A percentile compares a stretch with the other conserved stretches of the same genome.
phyloP scores from a whole-genome alignment of 2,888 invertebrate genomes.

The Beris chalybata region DNA sequence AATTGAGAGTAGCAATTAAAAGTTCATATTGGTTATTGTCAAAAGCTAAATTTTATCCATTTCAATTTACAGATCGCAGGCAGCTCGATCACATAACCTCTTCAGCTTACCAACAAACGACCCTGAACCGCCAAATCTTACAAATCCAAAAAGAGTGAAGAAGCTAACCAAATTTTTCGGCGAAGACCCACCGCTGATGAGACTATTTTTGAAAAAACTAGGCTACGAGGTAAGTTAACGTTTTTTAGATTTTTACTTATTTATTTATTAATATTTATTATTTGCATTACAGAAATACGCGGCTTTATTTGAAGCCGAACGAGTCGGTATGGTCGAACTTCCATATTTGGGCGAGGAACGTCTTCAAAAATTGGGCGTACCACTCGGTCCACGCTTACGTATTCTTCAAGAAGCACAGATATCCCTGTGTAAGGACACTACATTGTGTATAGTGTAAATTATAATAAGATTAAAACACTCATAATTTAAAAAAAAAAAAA shows the following conservation, averaged over 20 bases:
- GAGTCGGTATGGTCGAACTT: slow-evolving; percentile 85
- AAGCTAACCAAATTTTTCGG: slow-evolving; percentile 93
- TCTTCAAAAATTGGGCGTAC: slow-evolving; percentile 85
- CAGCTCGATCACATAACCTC: slow-evolving; percentile 37
- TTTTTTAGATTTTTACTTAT: not conserved
- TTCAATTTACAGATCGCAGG: slow-evolving; percentile 33
- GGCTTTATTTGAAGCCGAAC: slow-evolving; percentile 78
- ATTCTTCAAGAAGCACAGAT: slow-evolving; percentile 84
- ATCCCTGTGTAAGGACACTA: slow-evolving; percentile 63
- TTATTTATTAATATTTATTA: not conserved
- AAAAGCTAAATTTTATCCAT: not conserved
- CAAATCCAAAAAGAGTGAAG: slow-evolving; percentile 84
- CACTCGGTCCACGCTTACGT: slow-evolving; percentile 82
- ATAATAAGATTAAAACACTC: not conserved
- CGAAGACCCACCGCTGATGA: slow-evolving; percentile 86
- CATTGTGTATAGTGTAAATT: slow-evolving; percentile 64
- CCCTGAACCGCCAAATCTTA: slow-evolving; percentile 70
- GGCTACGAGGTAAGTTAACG: slow-evolving; percentile 76
- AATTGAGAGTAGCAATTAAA: too few relatives aligned
- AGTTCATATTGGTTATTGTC: too few relatives aligned
- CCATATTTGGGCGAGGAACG: slow-evolving; percentile 89
- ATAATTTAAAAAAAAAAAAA: slow-evolving; percentile 17
- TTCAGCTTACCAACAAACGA: slow-evolving; percentile 55
- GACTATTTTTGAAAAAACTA: slow-evolving; percentile 85
- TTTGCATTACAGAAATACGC: slow-evolving; percentile 77